These are phyloP conservation scores for Butorides virescens DNA, from an alignment of 2,113 vertebrate genomes.

Conservation along the genomic window DNA sequence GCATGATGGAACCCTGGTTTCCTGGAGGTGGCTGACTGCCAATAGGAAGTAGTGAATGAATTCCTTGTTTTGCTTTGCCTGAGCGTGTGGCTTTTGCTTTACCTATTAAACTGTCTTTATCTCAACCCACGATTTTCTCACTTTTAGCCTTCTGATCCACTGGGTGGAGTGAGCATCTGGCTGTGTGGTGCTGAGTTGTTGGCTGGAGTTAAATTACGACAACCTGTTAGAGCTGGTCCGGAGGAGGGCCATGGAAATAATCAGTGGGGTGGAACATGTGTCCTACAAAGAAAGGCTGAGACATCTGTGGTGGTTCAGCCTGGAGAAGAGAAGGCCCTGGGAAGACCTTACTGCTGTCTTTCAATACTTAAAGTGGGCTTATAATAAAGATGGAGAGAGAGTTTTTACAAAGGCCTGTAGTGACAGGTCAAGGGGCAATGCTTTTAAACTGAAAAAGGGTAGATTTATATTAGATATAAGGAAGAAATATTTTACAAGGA, in stretches of 20 bases:
- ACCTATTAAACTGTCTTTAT: neutral
- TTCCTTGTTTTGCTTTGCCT: neutral
- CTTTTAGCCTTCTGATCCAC: neutral
- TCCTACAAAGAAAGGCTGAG: neutral
- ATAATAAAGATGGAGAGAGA: neutral
- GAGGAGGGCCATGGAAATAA: neutral
- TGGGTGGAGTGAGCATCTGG: no score
- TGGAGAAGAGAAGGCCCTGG: neutral
- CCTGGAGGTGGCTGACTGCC: neutral
- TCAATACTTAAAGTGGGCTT: neutral
- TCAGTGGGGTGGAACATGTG: neutral
- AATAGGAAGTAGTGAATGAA: neutral
- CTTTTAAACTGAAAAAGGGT: neutral
- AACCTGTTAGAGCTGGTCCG: neutral
- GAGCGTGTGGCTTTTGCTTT: neutral
- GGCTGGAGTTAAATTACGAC: neutral
- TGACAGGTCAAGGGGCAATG: neutral
- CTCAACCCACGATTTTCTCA: neutral
- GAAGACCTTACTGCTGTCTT: neutral
- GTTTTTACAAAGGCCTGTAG: neutral
- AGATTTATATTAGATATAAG: neutral
- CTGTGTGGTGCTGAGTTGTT: neutral
- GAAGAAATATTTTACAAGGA: neutral
- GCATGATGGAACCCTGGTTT: neutral
- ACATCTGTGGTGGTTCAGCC: neutral